phyloP scores from a whole-genome alignment of 2,888 invertebrate genomes.

The Tuberolachnus salignus region DNA sequence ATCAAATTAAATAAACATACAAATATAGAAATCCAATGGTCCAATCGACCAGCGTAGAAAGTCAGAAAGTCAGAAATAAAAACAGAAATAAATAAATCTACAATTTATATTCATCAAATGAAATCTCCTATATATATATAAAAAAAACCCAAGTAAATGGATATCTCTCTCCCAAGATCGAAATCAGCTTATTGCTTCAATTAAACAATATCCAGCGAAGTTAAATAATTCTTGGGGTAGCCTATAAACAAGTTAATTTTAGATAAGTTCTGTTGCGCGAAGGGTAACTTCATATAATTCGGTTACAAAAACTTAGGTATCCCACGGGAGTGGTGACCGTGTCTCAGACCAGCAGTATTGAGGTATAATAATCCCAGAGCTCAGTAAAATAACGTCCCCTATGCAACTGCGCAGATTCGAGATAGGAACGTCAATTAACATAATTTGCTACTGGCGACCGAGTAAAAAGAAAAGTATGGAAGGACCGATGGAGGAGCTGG shows the following conservation, averaged over 20 bases:
- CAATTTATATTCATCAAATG: constrained; percentile 33
- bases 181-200: constrained; percentile 32
- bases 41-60: too few relatives aligned
- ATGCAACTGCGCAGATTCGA: constrained; percentile 13
- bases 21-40: too few relatives aligned
- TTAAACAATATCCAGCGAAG: constrained; percentile 46
- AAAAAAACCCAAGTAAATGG: too few relatives aligned
- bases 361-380: constrained; percentile 8
- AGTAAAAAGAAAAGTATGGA: constrained; percentile 17
- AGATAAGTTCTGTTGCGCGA: constrained; percentile 32
- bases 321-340: constrained; percentile 13
- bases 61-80: too few relatives aligned
- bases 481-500: not conserved
- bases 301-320: constrained; percentile 33
- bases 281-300: constrained; percentile 20
- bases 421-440: constrained; percentile 45
- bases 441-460: constrained; percentile 10
- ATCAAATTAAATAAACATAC: too few relatives aligned
- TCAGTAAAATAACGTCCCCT: constrained; percentile 31
- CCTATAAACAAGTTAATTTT: constrained; percentile 30
- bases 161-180: constrained; percentile 30
- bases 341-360: not conserved
- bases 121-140: constrained; percentile 34
- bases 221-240: constrained; percentile 20
- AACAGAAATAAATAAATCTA: too few relatives aligned